A percentile compares a stretch with the other conserved stretches of the same genome.
These are phyloP conservation scores for Stomorhina lunata DNA, from an alignment of 2,888 invertebrate species.

Conservation along the genomic window DNA sequence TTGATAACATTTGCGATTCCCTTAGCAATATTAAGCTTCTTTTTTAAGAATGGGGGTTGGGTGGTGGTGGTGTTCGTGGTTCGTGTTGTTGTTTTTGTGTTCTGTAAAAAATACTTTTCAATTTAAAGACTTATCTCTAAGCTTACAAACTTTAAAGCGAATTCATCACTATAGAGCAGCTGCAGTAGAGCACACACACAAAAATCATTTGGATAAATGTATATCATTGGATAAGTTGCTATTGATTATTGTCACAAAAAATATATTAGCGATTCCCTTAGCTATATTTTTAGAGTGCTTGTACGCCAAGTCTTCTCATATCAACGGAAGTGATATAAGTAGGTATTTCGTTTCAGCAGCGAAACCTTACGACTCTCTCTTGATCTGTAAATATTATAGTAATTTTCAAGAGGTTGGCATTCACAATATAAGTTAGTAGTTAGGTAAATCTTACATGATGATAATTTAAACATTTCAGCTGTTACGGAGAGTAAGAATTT, in stretches of 20 bases:
- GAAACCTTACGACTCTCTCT: slow-evolving; percentile 52
- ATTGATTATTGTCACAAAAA: slow-evolving; percentile 54
- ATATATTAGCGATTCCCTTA: slow-evolving; percentile 66
- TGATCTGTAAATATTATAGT: slow-evolving; percentile 22
- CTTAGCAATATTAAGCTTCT: slow-evolving; percentile 62
- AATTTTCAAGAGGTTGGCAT: slow-evolving; percentile 49
- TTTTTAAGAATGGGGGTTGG: slow-evolving; percentile 37
- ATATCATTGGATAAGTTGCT: background rate
- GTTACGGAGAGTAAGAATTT: background rate
- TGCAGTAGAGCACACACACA: background rate
- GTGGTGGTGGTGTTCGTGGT: background rate
- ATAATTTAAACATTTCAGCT: background rate
- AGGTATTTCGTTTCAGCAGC: background rate
- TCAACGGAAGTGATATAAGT: slow-evolving; percentile 28
- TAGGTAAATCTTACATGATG: slow-evolving; percentile 4
- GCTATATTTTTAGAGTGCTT: slow-evolving; percentile 60
- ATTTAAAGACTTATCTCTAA: background rate
- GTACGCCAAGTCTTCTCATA: slow-evolving; percentile 58
- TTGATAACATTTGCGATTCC: slow-evolving; percentile 63
- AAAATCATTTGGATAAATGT: background rate
- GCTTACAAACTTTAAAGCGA: slow-evolving; percentile 11
- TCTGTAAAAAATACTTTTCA: slow-evolving; percentile 43
- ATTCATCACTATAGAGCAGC: background rate
- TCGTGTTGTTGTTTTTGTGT: slow-evolving; percentile 7
- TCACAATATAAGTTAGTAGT: background rate